Evolutionary conservation across 2,797 vertebrate species (phyloP).

Genomic region (Chlorospingus semifuscus): DNA sequence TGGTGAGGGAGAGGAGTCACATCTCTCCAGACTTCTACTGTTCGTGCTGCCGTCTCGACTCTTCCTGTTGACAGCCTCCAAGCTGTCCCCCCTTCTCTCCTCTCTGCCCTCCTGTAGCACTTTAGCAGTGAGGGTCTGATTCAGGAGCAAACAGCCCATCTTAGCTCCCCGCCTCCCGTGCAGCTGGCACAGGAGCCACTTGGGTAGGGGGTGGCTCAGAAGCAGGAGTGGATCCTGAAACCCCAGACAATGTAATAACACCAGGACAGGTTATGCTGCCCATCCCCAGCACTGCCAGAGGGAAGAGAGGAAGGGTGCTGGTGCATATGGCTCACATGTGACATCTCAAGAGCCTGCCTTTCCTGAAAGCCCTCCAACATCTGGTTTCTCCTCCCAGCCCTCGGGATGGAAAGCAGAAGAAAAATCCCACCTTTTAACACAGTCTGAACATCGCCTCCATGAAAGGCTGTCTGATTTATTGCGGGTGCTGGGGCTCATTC

Average conservation of each 20-base stretch:
- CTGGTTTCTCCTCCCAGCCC: conserved; percentile 50
- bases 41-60: not conserved
- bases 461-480: conserved; percentile 39
- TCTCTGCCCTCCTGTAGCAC: not conserved
- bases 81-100: not conserved
- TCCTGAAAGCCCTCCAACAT: conserved; percentile 55
- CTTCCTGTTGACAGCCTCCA: not conserved
- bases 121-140: not conserved
- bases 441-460: conserved; percentile 3
- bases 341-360: conserved; percentile 42
- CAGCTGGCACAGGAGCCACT: not conserved
- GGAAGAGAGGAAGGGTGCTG: not conserved
- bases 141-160: not conserved
- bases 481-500: not conserved
- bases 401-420: conserved; percentile 20
- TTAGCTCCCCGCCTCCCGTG: not conserved
- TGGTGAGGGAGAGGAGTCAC: conserved; percentile 3
- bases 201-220: not conserved
- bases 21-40: not conserved
- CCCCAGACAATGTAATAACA: not conserved
- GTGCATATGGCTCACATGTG: conserved; percentile 56
- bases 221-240: not conserved
- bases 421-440: conserved; percentile 59
- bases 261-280: not conserved
- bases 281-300: not conserved